Base-by-base conservation (phyloP, 2,888 invertebrate species). In the Adelognathus sp. region DNA sequence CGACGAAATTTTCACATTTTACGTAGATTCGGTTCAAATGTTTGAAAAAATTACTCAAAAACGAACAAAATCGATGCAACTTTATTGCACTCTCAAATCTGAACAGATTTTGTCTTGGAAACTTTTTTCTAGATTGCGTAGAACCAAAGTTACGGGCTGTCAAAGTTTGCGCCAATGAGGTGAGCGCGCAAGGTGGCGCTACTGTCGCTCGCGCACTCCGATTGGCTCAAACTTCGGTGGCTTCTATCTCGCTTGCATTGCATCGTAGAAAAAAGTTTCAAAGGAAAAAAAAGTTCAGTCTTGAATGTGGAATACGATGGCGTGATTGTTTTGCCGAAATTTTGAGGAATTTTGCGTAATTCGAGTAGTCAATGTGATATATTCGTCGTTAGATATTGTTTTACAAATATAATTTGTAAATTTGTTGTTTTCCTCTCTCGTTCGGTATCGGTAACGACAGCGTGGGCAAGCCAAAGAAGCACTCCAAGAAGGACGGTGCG, bases 401-500 rank as follows among this genome's bases (percentile, higher is more conserved):
- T 21, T 14, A 58, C 31, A 36, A 24, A n/a, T 58, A 33, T 56
- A 7, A 33, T 60, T 46, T 56, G 29, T 18, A 14, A 14, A 61
- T 66, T 69, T 74, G 29, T 54, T 70, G 61, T 46, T 52, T 61
- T 46, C 50, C 9, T 33, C 27, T 18, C 60, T 52, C 27, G 3
- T 14, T 14, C 27, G 54, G 24, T 24, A 9, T 16, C 29, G 18
- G 11, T 16, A 18, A 6, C 29, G 18, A 41, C 66, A 92, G 92
- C 77, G 92, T 92, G 80, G 94, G 92, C 81, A 95, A 95, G 91
- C 94, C 94, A 88, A 95, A 96, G 92, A 96, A 96, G 86, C 92
- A 94, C 74, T 93, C 93, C 58, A 94, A 94, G 79, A 96, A 96
- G 90, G 96, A 94, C 82, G 94, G 95, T 83, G 92, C 92, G 6